These are phyloP conservation scores for Calliopsis andreniformis DNA, from an alignment of 1,140 invertebrate species.

Conservation along the genomic window DNA sequence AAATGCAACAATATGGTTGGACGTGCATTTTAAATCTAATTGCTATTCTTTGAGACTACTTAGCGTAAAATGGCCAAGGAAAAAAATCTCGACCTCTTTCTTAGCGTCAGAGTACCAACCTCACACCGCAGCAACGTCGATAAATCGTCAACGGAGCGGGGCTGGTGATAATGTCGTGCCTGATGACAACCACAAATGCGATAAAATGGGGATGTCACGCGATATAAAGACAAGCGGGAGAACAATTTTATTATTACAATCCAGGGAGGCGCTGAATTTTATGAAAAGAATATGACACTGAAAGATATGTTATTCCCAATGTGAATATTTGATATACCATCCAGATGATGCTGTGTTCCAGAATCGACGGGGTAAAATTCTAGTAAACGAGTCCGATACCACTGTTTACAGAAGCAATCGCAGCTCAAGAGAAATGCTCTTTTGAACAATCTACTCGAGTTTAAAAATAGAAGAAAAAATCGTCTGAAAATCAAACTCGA, in stretches of 20 bases:
- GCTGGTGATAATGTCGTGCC: neutral
- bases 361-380: conserved; percentile 53
- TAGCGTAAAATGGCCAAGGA: too few relatives aligned
- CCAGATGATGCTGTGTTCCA: conserved; percentile 8
- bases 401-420: conserved; percentile 52
- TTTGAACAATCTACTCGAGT: neutral
- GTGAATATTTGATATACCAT: conserved; percentile 52
- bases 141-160: neutral
- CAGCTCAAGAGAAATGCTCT: conserved; percentile 49
- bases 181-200: neutral
- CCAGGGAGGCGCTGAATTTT: conserved; percentile 37
- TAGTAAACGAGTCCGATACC: conserved; percentile 45
- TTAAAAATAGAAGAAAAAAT: neutral
- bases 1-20: too few relatives aligned
- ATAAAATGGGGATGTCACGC: neutral
- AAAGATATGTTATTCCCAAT: conserved; percentile 47
- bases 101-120: neutral
- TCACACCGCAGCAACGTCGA: neutral
- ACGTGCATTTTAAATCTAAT: too few relatives aligned
- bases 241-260: conserved; percentile 49
- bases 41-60: too few relatives aligned
- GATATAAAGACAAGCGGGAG: neutral
- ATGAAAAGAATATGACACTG: conserved; percentile 49
- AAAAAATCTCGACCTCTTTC: too few relatives aligned
- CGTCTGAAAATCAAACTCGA: neutral